Evolutionary conservation across 2,797 vertebrate species (phyloP).

Genomic region (Alcedo quadribrachys): DNA sequence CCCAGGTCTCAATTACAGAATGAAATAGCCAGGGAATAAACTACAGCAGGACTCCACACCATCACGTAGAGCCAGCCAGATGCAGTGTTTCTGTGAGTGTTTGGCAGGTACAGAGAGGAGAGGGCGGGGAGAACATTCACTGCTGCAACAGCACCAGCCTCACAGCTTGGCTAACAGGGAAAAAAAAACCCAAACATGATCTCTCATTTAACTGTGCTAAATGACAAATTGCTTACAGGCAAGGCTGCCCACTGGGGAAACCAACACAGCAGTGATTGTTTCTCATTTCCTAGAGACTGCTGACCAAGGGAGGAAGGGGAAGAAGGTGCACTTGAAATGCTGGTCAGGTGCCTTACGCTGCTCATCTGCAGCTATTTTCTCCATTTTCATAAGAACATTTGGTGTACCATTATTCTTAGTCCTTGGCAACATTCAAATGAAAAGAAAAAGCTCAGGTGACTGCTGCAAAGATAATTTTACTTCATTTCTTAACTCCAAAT

Average conservation of each 20-base stretch:
- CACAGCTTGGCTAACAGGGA: constrained; percentile 22
- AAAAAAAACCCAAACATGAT: constrained; percentile 3
- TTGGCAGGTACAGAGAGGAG: not conserved
- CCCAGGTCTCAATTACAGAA: not conserved
- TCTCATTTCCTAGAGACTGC: constrained; percentile 57
- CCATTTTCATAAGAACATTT: constrained; percentile 11
- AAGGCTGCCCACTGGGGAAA: constrained; percentile 52
- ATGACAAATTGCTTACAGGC: constrained; percentile 62
- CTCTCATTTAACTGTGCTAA: constrained; percentile 60
- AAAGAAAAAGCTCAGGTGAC: constrained; percentile 52
- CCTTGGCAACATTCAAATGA: constrained; percentile 3
- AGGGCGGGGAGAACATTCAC: not conserved
- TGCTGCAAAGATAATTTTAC: constrained; percentile 17
- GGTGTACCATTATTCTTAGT: constrained; percentile 11
- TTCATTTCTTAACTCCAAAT: constrained; percentile 8
- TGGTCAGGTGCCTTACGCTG: not conserved
- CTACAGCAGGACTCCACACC: not conserved
- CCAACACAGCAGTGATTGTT: constrained; percentile 38
- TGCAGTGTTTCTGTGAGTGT: not conserved
- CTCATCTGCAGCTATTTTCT: not conserved
- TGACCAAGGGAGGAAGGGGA: constrained; percentile 20
- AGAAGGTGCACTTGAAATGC: constrained; percentile 39
- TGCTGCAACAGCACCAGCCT: constrained; percentile 6
- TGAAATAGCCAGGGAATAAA: not conserved
- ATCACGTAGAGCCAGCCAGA: not conserved